These are phyloP conservation scores for Lacanobia wlatinum DNA, from an alignment of 2,888 invertebrate species.

Conservation along the genomic window DNA sequence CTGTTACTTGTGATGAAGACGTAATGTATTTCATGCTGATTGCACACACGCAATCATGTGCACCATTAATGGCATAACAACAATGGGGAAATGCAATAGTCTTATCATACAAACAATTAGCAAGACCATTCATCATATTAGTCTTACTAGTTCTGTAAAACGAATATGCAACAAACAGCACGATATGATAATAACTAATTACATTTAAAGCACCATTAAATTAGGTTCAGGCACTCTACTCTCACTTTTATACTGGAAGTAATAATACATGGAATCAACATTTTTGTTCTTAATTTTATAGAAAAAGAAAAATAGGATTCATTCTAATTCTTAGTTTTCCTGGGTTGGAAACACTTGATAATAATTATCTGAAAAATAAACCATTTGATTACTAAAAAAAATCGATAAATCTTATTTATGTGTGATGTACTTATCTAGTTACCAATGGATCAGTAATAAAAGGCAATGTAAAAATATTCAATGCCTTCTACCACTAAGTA, in stretches of 20 bases:
- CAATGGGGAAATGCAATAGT: conserved; percentile 9
- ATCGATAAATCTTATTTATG: conserved; percentile 25
- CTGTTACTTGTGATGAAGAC: conserved; percentile 6
- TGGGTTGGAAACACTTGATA: conserved; percentile 38
- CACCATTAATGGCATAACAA: conserved; percentile 11
- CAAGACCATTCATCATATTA: conserved; percentile 12
- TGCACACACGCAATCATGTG: neutral
- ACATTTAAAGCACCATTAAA: conserved; percentile 29
- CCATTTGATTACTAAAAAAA: conserved; percentile 32
- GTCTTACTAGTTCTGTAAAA: conserved; percentile 9
- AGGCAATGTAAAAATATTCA: conserved; percentile 13
- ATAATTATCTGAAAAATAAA: conserved; percentile 37
- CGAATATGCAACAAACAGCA: conserved; percentile 24
- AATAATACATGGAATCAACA: conserved; percentile 26
- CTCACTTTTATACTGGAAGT: conserved; percentile 1
- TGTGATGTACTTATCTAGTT: conserved; percentile 39
- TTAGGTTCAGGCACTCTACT: conserved; percentile 17
- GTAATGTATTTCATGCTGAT: conserved; percentile 1
- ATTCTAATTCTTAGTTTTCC: conserved; percentile 4
- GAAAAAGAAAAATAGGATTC: neutral
- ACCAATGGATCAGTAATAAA: conserved; percentile 34
- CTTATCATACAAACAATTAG: neutral
- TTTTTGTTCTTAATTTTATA: conserved; percentile 1
- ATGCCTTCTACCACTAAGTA: conserved; percentile 25
- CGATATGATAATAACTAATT: conserved; percentile 22